phyloP scores from a whole-genome alignment of 2,797 vertebrate genomes.

The Mycteria americana region DNA sequence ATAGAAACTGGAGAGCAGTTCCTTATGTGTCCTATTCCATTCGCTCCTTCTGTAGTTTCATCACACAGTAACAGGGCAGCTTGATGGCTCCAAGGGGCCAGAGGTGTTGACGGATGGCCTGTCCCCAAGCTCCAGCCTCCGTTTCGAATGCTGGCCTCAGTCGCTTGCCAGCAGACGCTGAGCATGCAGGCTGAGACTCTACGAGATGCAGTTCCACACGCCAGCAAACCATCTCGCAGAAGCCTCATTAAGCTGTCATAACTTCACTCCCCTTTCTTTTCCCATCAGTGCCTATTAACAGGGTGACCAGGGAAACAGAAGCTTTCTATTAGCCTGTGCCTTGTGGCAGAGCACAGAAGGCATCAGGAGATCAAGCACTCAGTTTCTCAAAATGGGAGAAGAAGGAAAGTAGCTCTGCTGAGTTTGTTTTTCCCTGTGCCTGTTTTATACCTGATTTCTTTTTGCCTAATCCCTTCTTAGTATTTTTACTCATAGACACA shows the following conservation, averaged over 20 bases:
- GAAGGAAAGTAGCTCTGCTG: not conserved
- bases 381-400: not conserved
- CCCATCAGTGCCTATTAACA: not conserved
- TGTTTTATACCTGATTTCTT: not conserved
- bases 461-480: not conserved
- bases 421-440: not conserved
- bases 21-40: not conserved
- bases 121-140: not conserved
- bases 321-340: not conserved
- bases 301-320: not conserved
- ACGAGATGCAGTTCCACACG: rapidly evolving
- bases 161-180: not conserved
- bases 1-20: not conserved
- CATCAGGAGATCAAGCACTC: not conserved
- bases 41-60: not conserved
- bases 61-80: not conserved
- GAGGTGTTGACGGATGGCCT: not conserved
- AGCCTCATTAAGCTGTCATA: not conserved
- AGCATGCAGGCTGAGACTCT: not conserved
- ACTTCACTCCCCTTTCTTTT: not conserved
- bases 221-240: not conserved
- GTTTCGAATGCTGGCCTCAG: not conserved
- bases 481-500: not conserved
- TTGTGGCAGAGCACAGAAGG: not conserved
- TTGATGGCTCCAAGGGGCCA: not conserved